These are phyloP conservation scores for Petrolisthes manimaculis DNA, from an alignment of 2,888 invertebrate genomes.

Conservation along the genomic window DNA sequence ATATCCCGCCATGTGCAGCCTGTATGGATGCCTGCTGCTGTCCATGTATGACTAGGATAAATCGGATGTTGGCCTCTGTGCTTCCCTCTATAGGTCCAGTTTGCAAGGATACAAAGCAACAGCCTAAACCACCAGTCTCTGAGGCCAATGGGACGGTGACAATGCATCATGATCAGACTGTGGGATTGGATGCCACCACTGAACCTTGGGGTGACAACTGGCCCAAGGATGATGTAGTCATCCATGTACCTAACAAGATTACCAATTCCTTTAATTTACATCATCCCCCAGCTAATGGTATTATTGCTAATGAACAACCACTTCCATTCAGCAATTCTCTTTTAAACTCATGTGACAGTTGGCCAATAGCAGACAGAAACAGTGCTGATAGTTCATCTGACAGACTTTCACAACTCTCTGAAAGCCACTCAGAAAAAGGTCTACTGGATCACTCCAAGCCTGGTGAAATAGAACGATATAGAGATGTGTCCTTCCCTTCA, in stretches of 20 bases:
- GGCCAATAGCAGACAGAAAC: conserved; percentile 2
- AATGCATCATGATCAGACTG: neutral
- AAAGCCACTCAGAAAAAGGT: neutral
- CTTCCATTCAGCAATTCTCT: neutral
- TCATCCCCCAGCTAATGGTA: neutral
- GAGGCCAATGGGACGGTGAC: neutral
- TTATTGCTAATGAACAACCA: neutral
- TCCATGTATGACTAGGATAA: conserved; percentile 8
- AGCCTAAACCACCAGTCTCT: neutral
- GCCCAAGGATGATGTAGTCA: neutral
- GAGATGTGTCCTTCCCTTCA: neutral
- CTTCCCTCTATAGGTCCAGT: neutral
- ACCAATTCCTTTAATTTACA: neutral
- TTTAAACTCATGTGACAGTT: neutral
- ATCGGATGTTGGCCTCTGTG: neutral
- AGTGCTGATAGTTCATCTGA: neutral
- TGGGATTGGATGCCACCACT: neutral
- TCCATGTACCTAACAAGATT: neutral
- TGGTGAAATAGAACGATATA: neutral
- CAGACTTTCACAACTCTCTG: neutral
- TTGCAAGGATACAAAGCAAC: neutral
- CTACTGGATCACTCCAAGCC: neutral
- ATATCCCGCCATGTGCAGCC: conserved; percentile 21
- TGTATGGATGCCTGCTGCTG: conserved; percentile 35
- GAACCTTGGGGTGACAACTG: neutral